Evolutionary conservation across 1,140 invertebrate genomes (phyloP), one percentile per base, ranked within the genome.

Genomic region (Coptotermes formosanus): DNA sequence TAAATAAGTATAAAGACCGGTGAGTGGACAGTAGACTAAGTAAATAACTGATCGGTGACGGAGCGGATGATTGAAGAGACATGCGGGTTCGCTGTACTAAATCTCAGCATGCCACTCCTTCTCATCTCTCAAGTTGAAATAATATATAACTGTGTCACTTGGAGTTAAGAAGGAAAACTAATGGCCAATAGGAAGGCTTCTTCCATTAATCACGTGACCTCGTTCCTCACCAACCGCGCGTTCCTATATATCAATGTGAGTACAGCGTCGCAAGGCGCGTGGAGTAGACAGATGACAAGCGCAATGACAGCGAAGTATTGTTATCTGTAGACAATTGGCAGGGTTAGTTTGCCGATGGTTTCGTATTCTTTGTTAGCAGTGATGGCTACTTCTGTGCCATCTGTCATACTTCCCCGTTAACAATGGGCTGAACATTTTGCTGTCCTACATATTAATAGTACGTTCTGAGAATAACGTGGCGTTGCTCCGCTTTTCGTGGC

Each of bases 181-280:
- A 75, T 75, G 64, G 64, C 64, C 64, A 75, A 75, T 75, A 75
- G 64, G 64, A 75, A 12, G 64, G n/a, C n/a, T 30, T 75, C 25
- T 75, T 75, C 64, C 64, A 75, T 75, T 75, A 75, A 75, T 75
- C 64, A 75, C 64, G n/a, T 75, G 64, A 75, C 64, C 64, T 75
- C n/a, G 6, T 75, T 75, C 25, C n/a, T 30, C 64, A 25, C 25
- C 64, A 75, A 25, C 25, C 64, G 8, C 25, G 25, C 9, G 64
- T n/a, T 75, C 64, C 25, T 30, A 30, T 75, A 30, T 25, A 75
- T 75, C 64, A 75, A 75, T n/a, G 64, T 30, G 64, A n/a, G 14
- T 55, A 4, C 19, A 55, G 52, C 64, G 25, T 75, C 64, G n/a
- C 64, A 30, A 75, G 25, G 2, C 64, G n/a, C 52, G 12, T 55